Percentiles rank a stretch among this genome's conserved stretches.
phyloP scores from a whole-genome alignment of 1,140 invertebrate species.

The Branchinecta lynchi region DNA sequence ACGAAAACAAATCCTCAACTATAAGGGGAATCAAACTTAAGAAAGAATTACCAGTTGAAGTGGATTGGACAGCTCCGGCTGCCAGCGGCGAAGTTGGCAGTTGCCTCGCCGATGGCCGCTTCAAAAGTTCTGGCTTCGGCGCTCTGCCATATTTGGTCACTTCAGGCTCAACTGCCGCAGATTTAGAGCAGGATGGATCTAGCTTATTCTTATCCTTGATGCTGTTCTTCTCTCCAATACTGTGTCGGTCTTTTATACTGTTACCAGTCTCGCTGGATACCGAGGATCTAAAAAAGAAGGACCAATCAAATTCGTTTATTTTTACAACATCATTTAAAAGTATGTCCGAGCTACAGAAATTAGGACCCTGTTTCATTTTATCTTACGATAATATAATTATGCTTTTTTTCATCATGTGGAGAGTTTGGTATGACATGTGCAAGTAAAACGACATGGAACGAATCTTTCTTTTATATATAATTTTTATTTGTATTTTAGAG shows the following conservation, averaged over 20 bases:
- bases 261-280: conserved; percentile 33
- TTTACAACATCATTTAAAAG: too few relatives aligned
- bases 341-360: too few relatives aligned
- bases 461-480: too few relatives aligned
- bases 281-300: conserved; percentile 48
- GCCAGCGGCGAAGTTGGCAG: conserved; percentile 20
- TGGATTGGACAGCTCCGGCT: conserved; percentile 18
- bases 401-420: too few relatives aligned
- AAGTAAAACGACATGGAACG: too few relatives aligned
- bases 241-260: conserved; percentile 15
- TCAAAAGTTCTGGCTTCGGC: conserved; percentile 7
- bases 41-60: conserved; percentile 14
- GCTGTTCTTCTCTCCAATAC: conserved; percentile 7
- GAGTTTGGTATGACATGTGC: too few relatives aligned
- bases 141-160: background rate
- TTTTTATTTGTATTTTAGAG: too few relatives aligned
- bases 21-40: background rate
- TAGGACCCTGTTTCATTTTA: too few relatives aligned
- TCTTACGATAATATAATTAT: too few relatives aligned
- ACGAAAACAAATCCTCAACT: background rate
- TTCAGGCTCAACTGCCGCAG: background rate
- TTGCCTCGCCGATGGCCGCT: conserved; percentile 6
- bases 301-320: too few relatives aligned
- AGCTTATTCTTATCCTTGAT: conserved; percentile 10
- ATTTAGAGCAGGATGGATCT: background rate